Evolutionary conservation across 2,888 invertebrate genomes (phyloP).

Genomic region (Hesperia comma): DNA sequence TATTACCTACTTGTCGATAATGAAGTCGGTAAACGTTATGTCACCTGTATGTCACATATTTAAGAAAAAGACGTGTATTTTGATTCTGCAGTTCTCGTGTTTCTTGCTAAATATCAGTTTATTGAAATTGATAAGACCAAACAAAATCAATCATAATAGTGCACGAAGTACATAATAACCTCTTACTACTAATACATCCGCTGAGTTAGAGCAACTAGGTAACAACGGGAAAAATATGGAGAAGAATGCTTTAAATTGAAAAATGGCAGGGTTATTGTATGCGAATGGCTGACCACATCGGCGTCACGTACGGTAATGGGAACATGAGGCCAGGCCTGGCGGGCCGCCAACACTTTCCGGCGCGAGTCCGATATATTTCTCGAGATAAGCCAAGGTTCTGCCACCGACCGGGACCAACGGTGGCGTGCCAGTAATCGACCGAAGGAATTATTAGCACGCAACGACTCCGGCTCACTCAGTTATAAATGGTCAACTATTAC

Average conservation of each 20-base stretch:
- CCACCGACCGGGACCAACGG: slow-evolving; percentile 49
- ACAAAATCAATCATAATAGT: too few species aligned
- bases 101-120: too few species aligned
- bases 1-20: too few species aligned
- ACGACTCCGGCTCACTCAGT: slow-evolving; percentile 41
- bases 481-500: neutral
- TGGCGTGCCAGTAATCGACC: slow-evolving; percentile 57
- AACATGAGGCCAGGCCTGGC: slow-evolving; percentile 57
- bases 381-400: slow-evolving; percentile 64
- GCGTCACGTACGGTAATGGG: slow-evolving; percentile 45
- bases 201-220: neutral
- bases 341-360: slow-evolving; percentile 66
- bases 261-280: slow-evolving; percentile 30
- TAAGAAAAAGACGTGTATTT: too few species aligned
- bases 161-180: too few species aligned
- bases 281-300: slow-evolving; percentile 38
- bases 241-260: slow-evolving; percentile 13
- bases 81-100: too few species aligned
- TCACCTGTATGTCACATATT: too few species aligned
- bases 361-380: slow-evolving; percentile 68
- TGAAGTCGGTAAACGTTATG: too few species aligned
- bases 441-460: slow-evolving; percentile 59
- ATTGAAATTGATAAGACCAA: too few species aligned
- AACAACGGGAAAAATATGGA: neutral
- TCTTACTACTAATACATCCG: too few species aligned